Evolutionary conservation across 2,888 invertebrate species (phyloP), one percentile per base, ranked within the genome.

Genomic region (Ceraclea dissimilis): DNA sequence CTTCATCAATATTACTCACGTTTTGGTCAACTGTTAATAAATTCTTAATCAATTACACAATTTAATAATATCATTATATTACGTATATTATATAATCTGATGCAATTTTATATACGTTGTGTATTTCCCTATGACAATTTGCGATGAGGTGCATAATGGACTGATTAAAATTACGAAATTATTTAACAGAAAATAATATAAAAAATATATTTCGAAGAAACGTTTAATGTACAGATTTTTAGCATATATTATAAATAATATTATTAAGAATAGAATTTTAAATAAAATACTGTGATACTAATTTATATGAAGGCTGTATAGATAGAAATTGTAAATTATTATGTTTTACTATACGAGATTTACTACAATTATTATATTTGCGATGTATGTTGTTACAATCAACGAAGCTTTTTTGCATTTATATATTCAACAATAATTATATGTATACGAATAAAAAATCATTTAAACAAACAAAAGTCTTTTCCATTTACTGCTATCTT

Each of bases 281-380:
- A 54, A 54, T 21, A 47, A 49, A 48, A 49, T 56, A 56, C 57
- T 57, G 57, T 57, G 57, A 57, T 57, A 57, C 52, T 57, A 53
- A 44, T 57, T 39, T 50, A 53, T 52, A 48, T 50, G 52, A 51
- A 57, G 52, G 57, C 53, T 50, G 50, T 50, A 57, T 53, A 52
- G 51, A 49, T 57, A 57, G 49, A 53, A 46, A 50, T 49, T 46
- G 46, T 46, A 19, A 46, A 46, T 39, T 39, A 39, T 39, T 39
- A 39, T 39, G 4, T n/a, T 39, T 39, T 8, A n/a, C 5, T 8
- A 39, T 8, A 13, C 26, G 26, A n/a, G n/a, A n/a, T 8, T 39
- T 16, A 39, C 13, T 39, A 39, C 16, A 39, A 13, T 39, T 13
- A 39, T n/a, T 13, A 8, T 13, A 13, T 39, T 39, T 39, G 39